Percentiles rank a stretch among this genome's conserved stretches.
Evolutionary conservation across 1,140 invertebrate genomes (phyloP).

Genomic region (Doryteuthis pealeii): DNA sequence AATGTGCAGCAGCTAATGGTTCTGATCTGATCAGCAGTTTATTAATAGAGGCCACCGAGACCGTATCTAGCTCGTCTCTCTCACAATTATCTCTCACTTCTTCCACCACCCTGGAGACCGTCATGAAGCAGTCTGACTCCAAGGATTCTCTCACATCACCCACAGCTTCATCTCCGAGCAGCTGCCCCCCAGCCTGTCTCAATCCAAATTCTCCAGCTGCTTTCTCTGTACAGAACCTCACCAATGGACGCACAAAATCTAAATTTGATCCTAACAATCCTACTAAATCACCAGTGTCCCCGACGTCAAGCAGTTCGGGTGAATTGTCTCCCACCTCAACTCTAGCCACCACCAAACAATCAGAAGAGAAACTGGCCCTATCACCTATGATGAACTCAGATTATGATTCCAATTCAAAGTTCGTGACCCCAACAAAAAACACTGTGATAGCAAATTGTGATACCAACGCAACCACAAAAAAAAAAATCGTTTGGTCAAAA

Average conservation of each 20-base stretch:
- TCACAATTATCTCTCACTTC: conserved; percentile 3
- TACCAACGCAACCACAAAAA: background rate
- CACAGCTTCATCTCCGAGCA: background rate
- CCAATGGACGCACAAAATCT: too few species aligned
- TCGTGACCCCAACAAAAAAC: too few species aligned
- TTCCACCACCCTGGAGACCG: conserved; percentile 6
- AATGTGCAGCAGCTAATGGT: background rate
- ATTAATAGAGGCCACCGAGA: background rate
- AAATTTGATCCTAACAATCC: too few species aligned
- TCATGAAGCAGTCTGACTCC: background rate
- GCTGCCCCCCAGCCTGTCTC: background rate
- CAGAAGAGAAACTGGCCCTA: too few species aligned
- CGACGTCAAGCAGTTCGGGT: too few species aligned
- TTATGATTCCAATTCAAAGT: too few species aligned
- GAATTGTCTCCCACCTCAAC: too few species aligned
- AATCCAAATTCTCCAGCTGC: background rate
- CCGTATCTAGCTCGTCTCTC: background rate
- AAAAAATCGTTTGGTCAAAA: background rate
- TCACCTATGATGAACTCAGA: too few species aligned
- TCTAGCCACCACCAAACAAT: too few species aligned
- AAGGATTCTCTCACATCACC: background rate
- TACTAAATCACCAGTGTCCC: too few species aligned
- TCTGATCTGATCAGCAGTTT: conserved; percentile 2
- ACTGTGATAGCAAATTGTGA: too few species aligned
- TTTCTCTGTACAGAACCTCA: background rate